phyloP scores from a whole-genome alignment of 2,113 vertebrate species.

The Sceloporus undulatus region DNA sequence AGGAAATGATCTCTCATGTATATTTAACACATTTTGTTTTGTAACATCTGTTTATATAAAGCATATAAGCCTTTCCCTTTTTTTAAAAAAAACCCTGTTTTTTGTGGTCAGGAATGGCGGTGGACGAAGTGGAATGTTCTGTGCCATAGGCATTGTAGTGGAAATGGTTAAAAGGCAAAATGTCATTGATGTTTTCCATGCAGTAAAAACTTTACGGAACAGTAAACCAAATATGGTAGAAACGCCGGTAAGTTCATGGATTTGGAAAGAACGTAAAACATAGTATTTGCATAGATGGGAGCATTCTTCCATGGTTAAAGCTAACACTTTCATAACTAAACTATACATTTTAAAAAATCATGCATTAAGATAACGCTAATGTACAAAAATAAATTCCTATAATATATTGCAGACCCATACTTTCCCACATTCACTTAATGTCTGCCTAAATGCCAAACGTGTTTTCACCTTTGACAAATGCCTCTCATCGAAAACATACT shows the following conservation, averaged over 20 bases:
- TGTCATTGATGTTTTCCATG: conserved; percentile 97
- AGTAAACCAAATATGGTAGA: conserved; percentile 99
- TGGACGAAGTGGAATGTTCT: conserved; percentile 95
- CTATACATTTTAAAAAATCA: background rate
- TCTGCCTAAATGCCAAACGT: background rate
- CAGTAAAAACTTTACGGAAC: conserved; percentile 96
- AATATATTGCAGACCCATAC: background rate
- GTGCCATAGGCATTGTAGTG: conserved; percentile 96
- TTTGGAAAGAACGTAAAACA: background rate
- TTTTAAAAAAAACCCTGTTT: conserved; percentile 13
- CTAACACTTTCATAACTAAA: background rate
- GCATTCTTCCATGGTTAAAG: background rate
- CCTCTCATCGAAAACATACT: too few relatives aligned
- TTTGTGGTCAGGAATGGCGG: conserved; percentile 88
- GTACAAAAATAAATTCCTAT: background rate
- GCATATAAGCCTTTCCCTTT: too few relatives aligned
- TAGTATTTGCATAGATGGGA: background rate
- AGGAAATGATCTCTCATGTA: background rate
- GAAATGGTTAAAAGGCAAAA: conserved; percentile 99
- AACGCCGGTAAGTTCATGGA: conserved; percentile 85
- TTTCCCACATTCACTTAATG: background rate
- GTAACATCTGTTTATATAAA: background rate
- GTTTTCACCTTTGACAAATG: background rate
- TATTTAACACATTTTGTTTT: background rate
- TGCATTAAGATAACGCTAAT: background rate